These are phyloP conservation scores for Oncorhynchus clarkii DNA, from an alignment of 2,113 vertebrate genomes.

Conservation along the genomic window DNA sequence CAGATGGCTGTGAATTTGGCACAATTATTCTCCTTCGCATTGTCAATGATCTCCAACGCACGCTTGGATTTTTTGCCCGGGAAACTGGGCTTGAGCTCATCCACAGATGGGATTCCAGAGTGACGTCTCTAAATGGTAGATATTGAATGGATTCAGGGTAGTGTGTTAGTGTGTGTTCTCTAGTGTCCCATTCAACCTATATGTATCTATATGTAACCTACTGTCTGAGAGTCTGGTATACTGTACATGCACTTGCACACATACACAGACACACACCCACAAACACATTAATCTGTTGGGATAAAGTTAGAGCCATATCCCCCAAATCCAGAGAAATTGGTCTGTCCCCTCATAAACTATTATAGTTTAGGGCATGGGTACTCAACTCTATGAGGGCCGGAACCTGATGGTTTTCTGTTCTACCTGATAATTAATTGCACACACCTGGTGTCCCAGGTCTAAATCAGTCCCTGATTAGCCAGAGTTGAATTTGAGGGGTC, in stretches of 20 bases:
- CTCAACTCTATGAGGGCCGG: too few relatives aligned
- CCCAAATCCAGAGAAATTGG: too few relatives aligned
- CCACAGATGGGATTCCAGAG: background rate
- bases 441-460: too few relatives aligned
- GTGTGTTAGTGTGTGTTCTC: background rate
- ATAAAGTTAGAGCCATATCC: background rate
- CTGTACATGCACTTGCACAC: background rate
- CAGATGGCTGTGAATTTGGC: constrained; percentile 61
- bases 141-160: constrained; percentile 36
- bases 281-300: constrained; percentile 2
- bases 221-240: background rate
- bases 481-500: too few relatives aligned
- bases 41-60: constrained; percentile 48
- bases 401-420: too few relatives aligned
- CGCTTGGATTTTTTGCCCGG: constrained; percentile 25
- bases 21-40: constrained; percentile 49
- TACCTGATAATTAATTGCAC: too few relatives aligned
- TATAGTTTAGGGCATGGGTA: too few relatives aligned
- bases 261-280: background rate
- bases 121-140: constrained; percentile 41
- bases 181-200: background rate
- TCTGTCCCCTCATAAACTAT: too few relatives aligned
- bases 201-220: too few relatives aligned
- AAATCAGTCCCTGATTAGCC: too few relatives aligned
- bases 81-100: constrained; percentile 21